phyloP scores from a whole-genome alignment of 2,113 vertebrate genomes.

The Vombatus ursinus region DNA sequence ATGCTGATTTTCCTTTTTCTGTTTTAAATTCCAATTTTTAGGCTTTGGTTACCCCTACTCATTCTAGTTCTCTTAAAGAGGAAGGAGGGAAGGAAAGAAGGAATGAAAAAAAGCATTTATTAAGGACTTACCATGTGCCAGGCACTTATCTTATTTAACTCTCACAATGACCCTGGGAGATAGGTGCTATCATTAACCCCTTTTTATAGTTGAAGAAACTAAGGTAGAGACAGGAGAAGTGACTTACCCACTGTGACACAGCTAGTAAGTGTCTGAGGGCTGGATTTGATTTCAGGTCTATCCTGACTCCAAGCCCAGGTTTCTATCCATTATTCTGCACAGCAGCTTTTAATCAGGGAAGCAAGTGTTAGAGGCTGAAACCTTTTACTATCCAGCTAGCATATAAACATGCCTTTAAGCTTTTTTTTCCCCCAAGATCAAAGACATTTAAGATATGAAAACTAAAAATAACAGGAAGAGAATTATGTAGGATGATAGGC shows the following conservation, averaged over 20 bases:
- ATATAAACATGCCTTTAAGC: not conserved
- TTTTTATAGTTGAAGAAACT: too few relatives aligned
- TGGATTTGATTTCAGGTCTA: not conserved
- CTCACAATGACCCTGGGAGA: too few relatives aligned
- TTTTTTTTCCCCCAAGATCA: not conserved
- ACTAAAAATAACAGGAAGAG: too few relatives aligned
- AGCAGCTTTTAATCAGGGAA: not conserved
- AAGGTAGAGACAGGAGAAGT: not conserved
- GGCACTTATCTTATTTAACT: too few relatives aligned
- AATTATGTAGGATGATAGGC: too few relatives aligned
- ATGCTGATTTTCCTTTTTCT: not conserved
- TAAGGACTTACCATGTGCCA: not conserved
- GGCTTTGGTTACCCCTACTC: not conserved
- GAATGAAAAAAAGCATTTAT: too few relatives aligned
- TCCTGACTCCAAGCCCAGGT: not conserved
- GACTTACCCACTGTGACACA: too few relatives aligned
- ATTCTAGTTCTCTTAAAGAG: not conserved
- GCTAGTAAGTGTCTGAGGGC: too few relatives aligned
- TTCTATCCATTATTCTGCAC: not conserved
- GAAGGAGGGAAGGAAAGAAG: too few relatives aligned
- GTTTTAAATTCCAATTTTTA: not conserved
- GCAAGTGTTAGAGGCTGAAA: not conserved
- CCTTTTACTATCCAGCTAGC: not conserved
- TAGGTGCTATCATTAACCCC: too few relatives aligned
- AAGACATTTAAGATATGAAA: not conserved